Conservation (phyloP, 1,140 invertebrate species). For the Camponotus pennsylvanicus region DNA sequence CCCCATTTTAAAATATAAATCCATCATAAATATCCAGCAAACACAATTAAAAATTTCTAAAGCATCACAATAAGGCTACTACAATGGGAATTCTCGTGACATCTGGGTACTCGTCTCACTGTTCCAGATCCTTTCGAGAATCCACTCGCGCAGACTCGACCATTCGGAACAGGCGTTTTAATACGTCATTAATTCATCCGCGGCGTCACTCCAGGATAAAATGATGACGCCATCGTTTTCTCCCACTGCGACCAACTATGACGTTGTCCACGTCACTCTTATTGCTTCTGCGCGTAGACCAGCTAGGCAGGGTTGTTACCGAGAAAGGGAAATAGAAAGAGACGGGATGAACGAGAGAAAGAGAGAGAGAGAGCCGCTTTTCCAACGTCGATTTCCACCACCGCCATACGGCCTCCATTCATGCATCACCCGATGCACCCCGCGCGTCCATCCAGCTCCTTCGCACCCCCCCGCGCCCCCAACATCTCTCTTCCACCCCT, state of each 20-base stretch:
- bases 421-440: slow-evolving; percentile 70
- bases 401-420: slow-evolving; percentile 73
- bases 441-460: slow-evolving; percentile 14
- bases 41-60: slow-evolving; percentile 55
- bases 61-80: background rate
- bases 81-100: background rate
- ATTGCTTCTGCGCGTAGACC: slow-evolving; percentile 38
- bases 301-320: slow-evolving; percentile 24
- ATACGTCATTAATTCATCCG: slow-evolving; percentile 59
- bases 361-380: slow-evolving; percentile 40
- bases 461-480: slow-evolving; percentile 17
- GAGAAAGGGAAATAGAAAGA: slow-evolving; percentile 23
- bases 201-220: slow-evolving; percentile 35
- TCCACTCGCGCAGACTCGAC: slow-evolving; percentile 38
- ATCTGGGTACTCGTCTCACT: slow-evolving; percentile 5
- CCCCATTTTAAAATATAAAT: slow-evolving; percentile 14
- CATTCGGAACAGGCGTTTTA: slow-evolving; percentile 34
- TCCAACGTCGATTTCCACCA: slow-evolving; percentile 62
- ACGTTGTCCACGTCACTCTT: slow-evolving; percentile 52
- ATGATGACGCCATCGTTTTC: slow-evolving; percentile 57
- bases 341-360: slow-evolving; percentile 10
- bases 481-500: slow-evolving; percentile 5
- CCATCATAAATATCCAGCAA: background rate
- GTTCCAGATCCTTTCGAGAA: slow-evolving; percentile 26
- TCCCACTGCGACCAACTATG: slow-evolving; percentile 4